Evolutionary conservation across 2,113 vertebrate species (phyloP).

Genomic region (Coptodon rendalli): DNA sequence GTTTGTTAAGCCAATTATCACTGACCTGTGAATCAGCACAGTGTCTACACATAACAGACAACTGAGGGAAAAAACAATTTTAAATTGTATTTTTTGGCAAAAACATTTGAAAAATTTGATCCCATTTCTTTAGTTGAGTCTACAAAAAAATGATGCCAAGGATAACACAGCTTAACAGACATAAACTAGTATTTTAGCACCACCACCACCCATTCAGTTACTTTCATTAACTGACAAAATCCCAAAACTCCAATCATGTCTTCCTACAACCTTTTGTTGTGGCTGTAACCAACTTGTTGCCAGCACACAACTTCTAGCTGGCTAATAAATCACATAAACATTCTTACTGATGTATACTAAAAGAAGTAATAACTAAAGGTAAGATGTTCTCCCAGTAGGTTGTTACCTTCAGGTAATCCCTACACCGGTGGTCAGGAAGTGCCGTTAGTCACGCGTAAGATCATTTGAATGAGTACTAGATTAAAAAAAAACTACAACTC

Average conservation of each 20-base stretch:
- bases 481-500: background rate
- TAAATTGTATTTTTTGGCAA: background rate
- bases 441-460: rapidly evolving
- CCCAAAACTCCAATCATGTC: background rate
- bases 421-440: background rate
- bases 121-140: background rate
- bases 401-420: background rate
- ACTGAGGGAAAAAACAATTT: background rate
- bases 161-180: background rate
- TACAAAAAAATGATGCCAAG: background rate
- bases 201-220: background rate
- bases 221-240: background rate
- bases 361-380: background rate
- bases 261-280: background rate
- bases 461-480: background rate
- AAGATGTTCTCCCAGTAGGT: background rate
- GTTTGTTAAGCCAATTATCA: background rate
- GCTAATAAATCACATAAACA: background rate
- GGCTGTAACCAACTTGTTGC: background rate
- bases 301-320: background rate
- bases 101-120: background rate
- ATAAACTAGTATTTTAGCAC: background rate
- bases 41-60: background rate
- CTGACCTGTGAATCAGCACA: background rate
- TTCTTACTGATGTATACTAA: background rate